Conservation (phyloP, 2,113 vertebrate genomes). For the Alexandromys fortis region DNA sequence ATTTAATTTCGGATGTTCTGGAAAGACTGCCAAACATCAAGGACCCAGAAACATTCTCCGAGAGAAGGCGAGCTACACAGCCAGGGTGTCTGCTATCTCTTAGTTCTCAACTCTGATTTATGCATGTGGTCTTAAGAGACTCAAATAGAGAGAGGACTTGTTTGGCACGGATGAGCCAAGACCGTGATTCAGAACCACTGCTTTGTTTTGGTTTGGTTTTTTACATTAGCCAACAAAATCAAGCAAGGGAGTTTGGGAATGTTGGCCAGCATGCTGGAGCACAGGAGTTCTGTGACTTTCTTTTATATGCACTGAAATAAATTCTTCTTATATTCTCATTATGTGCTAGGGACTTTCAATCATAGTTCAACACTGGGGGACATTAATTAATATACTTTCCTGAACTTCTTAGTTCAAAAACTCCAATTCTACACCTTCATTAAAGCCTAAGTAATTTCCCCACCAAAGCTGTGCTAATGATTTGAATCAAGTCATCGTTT, state of each 20-base stretch:
- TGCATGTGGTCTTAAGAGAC: not conserved
- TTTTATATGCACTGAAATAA: not conserved
- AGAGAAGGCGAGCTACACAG: not conserved
- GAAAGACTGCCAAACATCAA: conserved; percentile 46
- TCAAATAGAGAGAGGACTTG: not conserved
- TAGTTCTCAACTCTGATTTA: conserved; percentile 35
- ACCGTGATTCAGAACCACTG: not conserved
- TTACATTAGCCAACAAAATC: not conserved
- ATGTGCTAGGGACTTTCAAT: not conserved
- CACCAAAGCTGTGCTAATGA: not conserved
- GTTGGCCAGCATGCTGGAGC: not conserved
- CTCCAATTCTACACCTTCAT: not conserved
- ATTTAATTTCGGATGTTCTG: conserved; percentile 67
- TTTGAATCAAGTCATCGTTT: not conserved
- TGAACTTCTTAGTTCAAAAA: not conserved
- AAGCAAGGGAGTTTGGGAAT: not conserved
- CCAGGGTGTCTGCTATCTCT: not conserved
- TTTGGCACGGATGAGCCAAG: not conserved
- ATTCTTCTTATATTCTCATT: not conserved
- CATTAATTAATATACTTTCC: not conserved
- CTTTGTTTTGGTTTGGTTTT: not conserved
- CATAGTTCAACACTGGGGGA: not conserved
- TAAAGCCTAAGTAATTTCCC: not conserved
- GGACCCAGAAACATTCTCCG: conserved; percentile 55
- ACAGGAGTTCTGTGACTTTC: not conserved